A percentile compares a stretch with the other conserved stretches of the same genome.
phyloP scores from a whole-genome alignment of 1,140 invertebrate species.

The Drosophila ironensis region DNA sequence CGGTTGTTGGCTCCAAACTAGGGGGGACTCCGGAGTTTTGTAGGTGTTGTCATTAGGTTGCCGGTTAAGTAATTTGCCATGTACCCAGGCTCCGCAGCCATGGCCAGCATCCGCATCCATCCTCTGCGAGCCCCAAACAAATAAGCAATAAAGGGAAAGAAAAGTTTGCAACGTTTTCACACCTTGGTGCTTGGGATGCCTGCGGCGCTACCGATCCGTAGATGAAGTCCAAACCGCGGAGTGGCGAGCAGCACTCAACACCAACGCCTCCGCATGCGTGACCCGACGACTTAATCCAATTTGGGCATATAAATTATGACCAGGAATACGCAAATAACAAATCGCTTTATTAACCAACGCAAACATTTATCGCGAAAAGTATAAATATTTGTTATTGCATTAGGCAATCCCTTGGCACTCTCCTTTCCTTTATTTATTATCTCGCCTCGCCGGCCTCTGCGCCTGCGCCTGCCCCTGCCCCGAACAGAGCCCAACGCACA shows the following conservation, averaged over 20 bases:
- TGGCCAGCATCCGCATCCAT: background rate
- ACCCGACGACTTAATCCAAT: conserved; percentile 70
- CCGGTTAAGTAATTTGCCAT: conserved; percentile 74
- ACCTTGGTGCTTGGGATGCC: conserved; percentile 38
- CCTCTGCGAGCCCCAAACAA: conserved; percentile 12
- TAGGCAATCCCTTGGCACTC: conserved; percentile 31
- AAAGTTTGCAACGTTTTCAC: conserved; percentile 57
- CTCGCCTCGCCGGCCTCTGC: too few relatives aligned
- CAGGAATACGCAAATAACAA: conserved; percentile 71
- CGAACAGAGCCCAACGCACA: background rate
- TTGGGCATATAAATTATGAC: conserved; percentile 76
- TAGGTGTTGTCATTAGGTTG: conserved; percentile 71
- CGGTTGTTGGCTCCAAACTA: background rate
- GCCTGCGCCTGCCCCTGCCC: too few relatives aligned
- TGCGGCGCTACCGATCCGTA: conserved; percentile 52
- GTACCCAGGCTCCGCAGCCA: conserved; percentile 45
- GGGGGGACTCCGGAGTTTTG: conserved; percentile 33
- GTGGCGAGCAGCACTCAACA: conserved; percentile 11
- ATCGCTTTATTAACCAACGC: conserved; percentile 80
- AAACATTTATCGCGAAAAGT: conserved; percentile 81
- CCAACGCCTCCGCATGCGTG: conserved; percentile 54
- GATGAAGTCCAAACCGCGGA: conserved; percentile 9
- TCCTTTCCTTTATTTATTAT: background rate
- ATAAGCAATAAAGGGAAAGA: conserved; percentile 37
- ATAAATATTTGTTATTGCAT: conserved; percentile 81